phyloP scores from a whole-genome alignment of 2,888 invertebrate genomes.

The Eupithecia tripunctaria region DNA sequence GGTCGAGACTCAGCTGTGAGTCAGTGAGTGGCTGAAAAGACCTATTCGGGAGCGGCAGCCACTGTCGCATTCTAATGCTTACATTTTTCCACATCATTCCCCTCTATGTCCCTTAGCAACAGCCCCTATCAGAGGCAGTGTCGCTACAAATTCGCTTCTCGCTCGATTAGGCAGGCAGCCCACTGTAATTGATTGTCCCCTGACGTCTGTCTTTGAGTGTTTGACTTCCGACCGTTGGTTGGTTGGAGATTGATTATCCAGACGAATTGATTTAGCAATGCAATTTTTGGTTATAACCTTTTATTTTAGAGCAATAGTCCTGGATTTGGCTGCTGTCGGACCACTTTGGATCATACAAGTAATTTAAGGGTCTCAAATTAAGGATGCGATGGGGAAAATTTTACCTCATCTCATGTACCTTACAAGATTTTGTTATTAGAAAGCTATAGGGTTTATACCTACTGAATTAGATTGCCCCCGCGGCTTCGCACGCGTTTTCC shows the following conservation, averaged over 20 bases:
- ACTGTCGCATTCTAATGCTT: neutral
- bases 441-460: neutral
- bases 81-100: constrained; percentile 22
- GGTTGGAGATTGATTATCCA: constrained; percentile 29
- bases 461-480: neutral
- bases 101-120: constrained; percentile 28
- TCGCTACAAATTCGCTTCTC: constrained; percentile 59
- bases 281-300: constrained; percentile 3
- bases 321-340: neutral
- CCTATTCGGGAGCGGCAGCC: no score
- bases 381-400: neutral
- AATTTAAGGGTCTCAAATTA: neutral
- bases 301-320: neutral
- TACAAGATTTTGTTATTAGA: neutral
- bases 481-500: neutral
- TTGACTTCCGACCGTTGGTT: constrained; percentile 45
- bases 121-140: constrained; percentile 56
- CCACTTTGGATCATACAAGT: neutral
- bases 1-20: no score
- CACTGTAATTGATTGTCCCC: constrained; percentile 43
- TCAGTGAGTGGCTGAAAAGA: no score
- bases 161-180: constrained; percentile 54
- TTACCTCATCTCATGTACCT: neutral
- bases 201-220: constrained; percentile 58
- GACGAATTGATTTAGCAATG: constrained; percentile 4